Base-by-base conservation (phyloP, 2,797 vertebrate genomes). In the Parambassis ranga region DNA sequence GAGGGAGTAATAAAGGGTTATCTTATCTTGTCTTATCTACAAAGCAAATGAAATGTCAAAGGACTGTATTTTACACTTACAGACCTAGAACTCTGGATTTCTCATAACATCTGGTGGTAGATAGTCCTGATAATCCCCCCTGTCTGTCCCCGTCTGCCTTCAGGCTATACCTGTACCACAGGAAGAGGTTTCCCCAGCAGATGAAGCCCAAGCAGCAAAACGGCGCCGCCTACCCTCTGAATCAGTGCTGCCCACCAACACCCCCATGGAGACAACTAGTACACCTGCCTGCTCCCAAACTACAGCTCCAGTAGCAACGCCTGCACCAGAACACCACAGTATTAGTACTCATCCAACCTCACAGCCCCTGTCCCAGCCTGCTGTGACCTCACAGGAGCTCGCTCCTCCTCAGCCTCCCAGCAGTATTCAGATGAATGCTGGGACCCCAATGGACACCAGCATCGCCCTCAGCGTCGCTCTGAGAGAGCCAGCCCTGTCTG, bases 191-290 rank as follows among this genome's bases (percentile, higher is more conserved):
- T 22, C 77, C 63, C 65, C 68, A 0, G 90, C 86, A 22, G 94
- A 96, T 1, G 95, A 93, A 65, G 93, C 71, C 7, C 91, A 93
- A 76, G 91, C 89, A 53, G 86, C 86, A 19, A 90, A 90, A 59
- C 89, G 95, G 9, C 94, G 93, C 0, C 84, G 95, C 28, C 90
- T 97, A 63, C 79, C 90, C 0, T 51, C 77, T 16, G 23, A 14
- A 16, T 31, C 77, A 4, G 51, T 63, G 26, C 20, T n/a, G 1
- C 19, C 6, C 2, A 13, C 69, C 9, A 31, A 60, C 11, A 35
- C 48, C 38, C 46, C 61, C 36, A 66, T 62, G 77, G 62, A 77
- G 31, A 71, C 62, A 0, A 46, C 35, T 8, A 22, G 5, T 4
- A 14, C 24, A 1, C 41, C 62, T 3, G 2, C n/a, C 5, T 11